Evolutionary conservation across 2,888 invertebrate species (phyloP), one percentile per base, ranked within the genome.

Genomic region (Drosophila barbarae): DNA sequence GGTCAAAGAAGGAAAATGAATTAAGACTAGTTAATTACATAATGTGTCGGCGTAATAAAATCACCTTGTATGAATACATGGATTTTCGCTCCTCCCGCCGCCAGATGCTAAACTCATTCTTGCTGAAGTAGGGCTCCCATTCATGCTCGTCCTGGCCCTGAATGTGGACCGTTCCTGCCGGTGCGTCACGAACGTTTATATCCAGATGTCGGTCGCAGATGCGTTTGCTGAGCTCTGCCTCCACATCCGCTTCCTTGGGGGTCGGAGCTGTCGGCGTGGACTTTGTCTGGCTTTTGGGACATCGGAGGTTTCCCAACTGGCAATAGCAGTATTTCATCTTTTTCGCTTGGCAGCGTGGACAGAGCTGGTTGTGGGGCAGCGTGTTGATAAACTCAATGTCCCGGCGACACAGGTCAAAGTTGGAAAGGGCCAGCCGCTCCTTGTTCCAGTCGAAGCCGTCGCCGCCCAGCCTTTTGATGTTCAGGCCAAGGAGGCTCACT

Each of bases 61-160:
- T 38, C 12, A 68, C 95, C 92, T 96, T 96, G 85, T 96, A 96
- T 15, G 95, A 93, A 84, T 92, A 96, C 35, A 95, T 90, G 1
- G 95, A 94, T 0, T 91, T 90, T 46, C 92, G 91, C 75, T 93
- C 93, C 82, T 93, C 92, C 74, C 93, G 93, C 63, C 94, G 91
- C 96, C 96, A 97, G 36, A 96, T 93, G 13, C 95, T 90, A 85
- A 96, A 93, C 83, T 95, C 94, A 53, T 94, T 91, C 13, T 94
- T 92, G 85, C 95, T 95, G 77, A 96, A 92, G 85, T 94, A 96
- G 0, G 95, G 94, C 53, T 91, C 90, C 96, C 88, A 88, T 5
- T 73, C 67, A 13, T 73, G 71, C 13, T 87, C 81, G 56, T 81
- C 80, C 7, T 79, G 74, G 5, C 74, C 71, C 54, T 73, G 79